These are phyloP conservation scores for Euclidia mi DNA, from an alignment of 2,888 invertebrate species.

Conservation along the genomic window DNA sequence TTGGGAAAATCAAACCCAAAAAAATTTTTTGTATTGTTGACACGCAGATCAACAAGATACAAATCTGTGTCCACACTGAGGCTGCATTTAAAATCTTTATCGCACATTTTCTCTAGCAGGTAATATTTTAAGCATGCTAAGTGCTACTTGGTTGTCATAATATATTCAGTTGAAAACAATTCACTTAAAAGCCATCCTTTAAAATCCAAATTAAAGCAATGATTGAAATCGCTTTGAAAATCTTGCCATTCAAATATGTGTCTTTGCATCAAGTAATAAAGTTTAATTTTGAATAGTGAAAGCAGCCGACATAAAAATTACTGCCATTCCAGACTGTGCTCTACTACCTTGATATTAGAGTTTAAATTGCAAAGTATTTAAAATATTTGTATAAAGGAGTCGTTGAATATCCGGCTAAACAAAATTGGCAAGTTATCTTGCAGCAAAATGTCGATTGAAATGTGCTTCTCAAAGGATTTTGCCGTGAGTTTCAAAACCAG, in stretches of 20 bases:
- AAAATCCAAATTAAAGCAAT: constrained; percentile 37
- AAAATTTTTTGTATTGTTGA: no score
- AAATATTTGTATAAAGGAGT: constrained; percentile 14
- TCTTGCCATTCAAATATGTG: constrained; percentile 17
- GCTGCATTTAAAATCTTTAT: no score
- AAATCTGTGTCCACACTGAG: no score
- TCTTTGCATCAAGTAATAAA: constrained; percentile 12
- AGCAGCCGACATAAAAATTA: background rate
- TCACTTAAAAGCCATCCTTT: constrained; percentile 33
- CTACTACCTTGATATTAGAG: background rate
- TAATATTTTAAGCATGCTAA: no score
- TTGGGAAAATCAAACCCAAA: no score
- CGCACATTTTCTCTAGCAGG: no score
- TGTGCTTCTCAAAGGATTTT: constrained; percentile 14
- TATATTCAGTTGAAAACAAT: constrained; percentile 32
- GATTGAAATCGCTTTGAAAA: constrained; percentile 27
- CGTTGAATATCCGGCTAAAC: constrained; percentile 18
- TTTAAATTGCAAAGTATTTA: background rate
- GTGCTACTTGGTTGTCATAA: constrained; percentile 4
- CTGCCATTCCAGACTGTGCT: constrained; percentile 1
- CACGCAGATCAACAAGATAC: no score
- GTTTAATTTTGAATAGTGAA: constrained; percentile 22
- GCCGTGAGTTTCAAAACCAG: background rate
- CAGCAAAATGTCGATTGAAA: constrained; percentile 31
- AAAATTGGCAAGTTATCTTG: constrained; percentile 26